A percentile compares a stretch with the other conserved stretches of the same genome.
Conservation (phyloP, 2,888 invertebrate species). For the Ypsolopha sequella region DNA sequence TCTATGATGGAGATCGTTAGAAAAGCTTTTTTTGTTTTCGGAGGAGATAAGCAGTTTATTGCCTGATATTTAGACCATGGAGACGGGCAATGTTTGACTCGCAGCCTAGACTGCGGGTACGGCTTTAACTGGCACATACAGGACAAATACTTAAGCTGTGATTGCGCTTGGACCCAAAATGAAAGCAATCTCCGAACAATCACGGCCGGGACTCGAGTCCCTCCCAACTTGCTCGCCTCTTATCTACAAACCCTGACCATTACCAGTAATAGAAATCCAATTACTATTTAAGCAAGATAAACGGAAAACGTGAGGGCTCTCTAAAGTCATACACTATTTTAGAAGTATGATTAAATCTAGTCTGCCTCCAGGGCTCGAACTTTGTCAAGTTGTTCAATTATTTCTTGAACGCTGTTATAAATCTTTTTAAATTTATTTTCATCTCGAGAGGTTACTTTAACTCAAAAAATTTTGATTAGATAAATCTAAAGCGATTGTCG, state of each 20-base stretch:
- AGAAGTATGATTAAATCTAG: background rate
- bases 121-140: constrained; percentile 16
- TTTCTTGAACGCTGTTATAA: background rate
- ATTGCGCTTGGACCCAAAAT: constrained; percentile 33
- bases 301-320: constrained; percentile 35
- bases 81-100: too few relatives aligned
- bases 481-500: constrained; percentile 14
- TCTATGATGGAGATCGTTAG: too few relatives aligned
- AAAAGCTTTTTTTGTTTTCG: too few relatives aligned
- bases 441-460: background rate
- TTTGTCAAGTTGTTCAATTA: background rate
- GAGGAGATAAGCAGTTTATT: too few relatives aligned
- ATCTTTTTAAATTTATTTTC: background rate
- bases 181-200: constrained; percentile 43
- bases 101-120: background rate
- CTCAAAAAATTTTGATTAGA: constrained; percentile 1
- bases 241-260: constrained; percentile 45
- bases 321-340: constrained; percentile 23
- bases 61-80: too few relatives aligned
- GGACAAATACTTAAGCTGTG: constrained; percentile 20
- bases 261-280: constrained; percentile 55
- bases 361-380: background rate
- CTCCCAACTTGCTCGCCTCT: constrained; percentile 32
- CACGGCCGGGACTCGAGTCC: constrained; percentile 25
- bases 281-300: constrained; percentile 52